Percentiles rank a stretch among this genome's conserved stretches.
These are phyloP conservation scores for Microtus montanus DNA, from an alignment of 2,113 vertebrate species.

Conservation along the genomic window DNA sequence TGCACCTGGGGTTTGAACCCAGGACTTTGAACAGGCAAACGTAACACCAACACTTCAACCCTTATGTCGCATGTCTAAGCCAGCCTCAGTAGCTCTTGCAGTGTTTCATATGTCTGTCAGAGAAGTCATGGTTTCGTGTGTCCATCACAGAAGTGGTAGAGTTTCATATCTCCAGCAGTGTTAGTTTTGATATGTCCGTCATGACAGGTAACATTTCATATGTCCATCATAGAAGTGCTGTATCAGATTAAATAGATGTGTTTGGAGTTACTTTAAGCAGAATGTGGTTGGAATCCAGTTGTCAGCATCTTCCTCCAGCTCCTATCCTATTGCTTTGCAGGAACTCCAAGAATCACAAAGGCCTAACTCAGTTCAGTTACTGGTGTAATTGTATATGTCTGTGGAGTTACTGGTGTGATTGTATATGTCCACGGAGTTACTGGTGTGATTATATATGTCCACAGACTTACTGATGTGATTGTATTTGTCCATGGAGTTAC, in stretches of 20 bases:
- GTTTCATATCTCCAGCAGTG: too few relatives aligned
- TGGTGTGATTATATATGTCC: too few relatives aligned
- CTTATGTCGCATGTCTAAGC: background rate
- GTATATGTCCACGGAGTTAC: too few relatives aligned
- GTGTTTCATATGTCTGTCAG: background rate
- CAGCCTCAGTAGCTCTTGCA: background rate
- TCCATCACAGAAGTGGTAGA: too few relatives aligned
- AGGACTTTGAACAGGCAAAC: background rate
- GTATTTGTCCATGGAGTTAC: accelerated
- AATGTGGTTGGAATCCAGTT: background rate
- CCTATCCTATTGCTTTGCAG: background rate
- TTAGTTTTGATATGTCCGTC: too few relatives aligned
- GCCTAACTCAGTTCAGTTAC: background rate
- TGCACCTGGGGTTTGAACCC: background rate
- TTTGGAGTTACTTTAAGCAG: background rate
- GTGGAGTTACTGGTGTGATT: too few relatives aligned
- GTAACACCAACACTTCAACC: too few relatives aligned
- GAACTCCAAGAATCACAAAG: too few relatives aligned
- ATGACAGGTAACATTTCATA: too few relatives aligned
- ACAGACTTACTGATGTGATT: too few relatives aligned
- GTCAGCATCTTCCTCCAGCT: background rate
- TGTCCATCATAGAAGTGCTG: too few relatives aligned
- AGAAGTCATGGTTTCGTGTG: background rate
- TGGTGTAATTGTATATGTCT: too few relatives aligned
- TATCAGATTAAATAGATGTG: background rate